A percentile compares a stretch with the other conserved stretches of the same genome.
These are phyloP conservation scores for Spinibarbus caldwelli DNA, from an alignment of 2,797 vertebrate genomes.

Conservation along the genomic window DNA sequence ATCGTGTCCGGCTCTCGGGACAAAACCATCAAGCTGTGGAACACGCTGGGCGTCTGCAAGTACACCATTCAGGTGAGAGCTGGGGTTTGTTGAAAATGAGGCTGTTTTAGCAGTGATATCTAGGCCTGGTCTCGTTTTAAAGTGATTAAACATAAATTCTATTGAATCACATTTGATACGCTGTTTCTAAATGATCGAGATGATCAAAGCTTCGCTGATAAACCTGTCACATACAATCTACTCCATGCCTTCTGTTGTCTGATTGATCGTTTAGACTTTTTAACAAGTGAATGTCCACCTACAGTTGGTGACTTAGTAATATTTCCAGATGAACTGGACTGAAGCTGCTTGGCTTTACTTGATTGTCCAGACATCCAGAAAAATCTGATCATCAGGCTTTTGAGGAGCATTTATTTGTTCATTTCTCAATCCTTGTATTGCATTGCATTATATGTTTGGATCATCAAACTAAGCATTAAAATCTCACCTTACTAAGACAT, in stretches of 20 bases:
- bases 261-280: no score
- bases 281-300: no score
- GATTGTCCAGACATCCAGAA: neutral
- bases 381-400: neutral
- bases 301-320: no score
- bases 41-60: conserved; percentile 96
- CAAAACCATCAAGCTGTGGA: conserved; percentile 98
- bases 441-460: neutral
- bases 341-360: neutral
- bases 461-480: no score
- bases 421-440: neutral
- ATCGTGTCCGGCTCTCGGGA: conserved; percentile 97
- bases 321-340: neutral
- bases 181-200: no score
- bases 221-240: neutral
- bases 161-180: no score
- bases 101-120: neutral
- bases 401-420: neutral
- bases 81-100: neutral
- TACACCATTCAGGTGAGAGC: conserved; percentile 93
- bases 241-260: neutral
- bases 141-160: neutral
- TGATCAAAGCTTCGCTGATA: neutral
- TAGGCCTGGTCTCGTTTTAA: neutral
- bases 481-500: neutral